These are phyloP conservation scores for Andricus grossulariae DNA, from an alignment of 1,140 invertebrate genomes.

Conservation along the genomic window DNA sequence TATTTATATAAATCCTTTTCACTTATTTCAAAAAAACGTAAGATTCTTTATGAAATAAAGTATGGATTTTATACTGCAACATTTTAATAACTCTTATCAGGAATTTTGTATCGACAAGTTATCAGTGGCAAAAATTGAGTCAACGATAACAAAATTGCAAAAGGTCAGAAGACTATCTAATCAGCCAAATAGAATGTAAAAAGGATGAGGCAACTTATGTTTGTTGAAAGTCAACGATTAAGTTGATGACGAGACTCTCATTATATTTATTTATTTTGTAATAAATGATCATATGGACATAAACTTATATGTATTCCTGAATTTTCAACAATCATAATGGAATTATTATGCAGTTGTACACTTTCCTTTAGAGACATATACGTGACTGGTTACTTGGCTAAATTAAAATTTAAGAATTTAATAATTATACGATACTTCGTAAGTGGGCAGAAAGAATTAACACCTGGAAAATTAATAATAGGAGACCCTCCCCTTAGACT, in stretches of 20 bases:
- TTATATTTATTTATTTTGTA: constrained; percentile 41
- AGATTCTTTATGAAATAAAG: neutral
- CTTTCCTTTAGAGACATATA: constrained; percentile 28
- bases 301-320: constrained; percentile 38
- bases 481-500: constrained; percentile 32
- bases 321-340: constrained; percentile 11
- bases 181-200: constrained; percentile 16
- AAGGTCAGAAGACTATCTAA: constrained; percentile 3
- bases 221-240: constrained; percentile 1
- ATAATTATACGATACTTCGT: constrained; percentile 24
- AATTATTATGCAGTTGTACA: constrained; percentile 22
- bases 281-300: constrained; percentile 42
- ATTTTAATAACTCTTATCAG: neutral
- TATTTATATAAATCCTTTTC: too few relatives aligned
- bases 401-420: constrained; percentile 27
- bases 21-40: neutral
- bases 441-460: constrained; percentile 30
- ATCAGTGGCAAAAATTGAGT: neutral
- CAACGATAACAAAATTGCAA: constrained; percentile 12
- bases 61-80: neutral
- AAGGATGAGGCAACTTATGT: neutral
- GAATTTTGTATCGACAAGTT: neutral
- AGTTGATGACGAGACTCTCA: constrained; percentile 5
- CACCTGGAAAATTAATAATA: constrained; percentile 27
- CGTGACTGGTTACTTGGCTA: constrained; percentile 28